Evolutionary conservation across 2,797 vertebrate species (phyloP).

Genomic region (Syngnathus rostellatus): DNA sequence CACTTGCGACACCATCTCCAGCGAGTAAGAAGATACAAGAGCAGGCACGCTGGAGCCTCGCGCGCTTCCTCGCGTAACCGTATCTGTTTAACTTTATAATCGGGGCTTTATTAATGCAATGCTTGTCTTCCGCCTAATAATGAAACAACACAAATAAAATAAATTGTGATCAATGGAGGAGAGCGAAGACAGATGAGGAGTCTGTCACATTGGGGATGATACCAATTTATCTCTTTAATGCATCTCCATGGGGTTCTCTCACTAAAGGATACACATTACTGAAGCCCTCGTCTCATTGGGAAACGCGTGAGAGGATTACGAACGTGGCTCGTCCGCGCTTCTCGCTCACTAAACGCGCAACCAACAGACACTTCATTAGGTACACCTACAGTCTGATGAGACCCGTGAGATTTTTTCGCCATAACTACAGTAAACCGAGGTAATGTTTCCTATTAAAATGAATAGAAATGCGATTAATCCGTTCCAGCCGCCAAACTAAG

Average conservation of each 20-base stretch:
- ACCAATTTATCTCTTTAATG: constrained; percentile 84
- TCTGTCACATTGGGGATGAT: constrained; percentile 75
- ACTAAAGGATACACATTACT: constrained; percentile 78
- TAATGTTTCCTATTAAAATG: too few relatives aligned
- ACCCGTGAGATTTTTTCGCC: not conserved
- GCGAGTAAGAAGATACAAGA: constrained; percentile 58
- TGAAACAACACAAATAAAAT: constrained; percentile 79
- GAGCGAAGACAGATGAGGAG: constrained; percentile 77
- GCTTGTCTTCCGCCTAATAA: constrained; percentile 75
- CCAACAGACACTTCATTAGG: not conserved
- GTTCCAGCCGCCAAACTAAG: too few relatives aligned
- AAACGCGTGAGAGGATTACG: constrained; percentile 70
- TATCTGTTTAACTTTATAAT: constrained; percentile 73
- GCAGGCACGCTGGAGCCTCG: constrained; percentile 26
- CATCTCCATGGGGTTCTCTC: constrained; percentile 76
- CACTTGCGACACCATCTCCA: constrained; percentile 32
- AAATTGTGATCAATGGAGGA: constrained; percentile 79
- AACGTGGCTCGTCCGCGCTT: constrained; percentile 60
- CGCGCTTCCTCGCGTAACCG: constrained; percentile 58
- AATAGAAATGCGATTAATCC: too few relatives aligned
- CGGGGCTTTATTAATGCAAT: constrained; percentile 74
- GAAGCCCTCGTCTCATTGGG: constrained; percentile 66
- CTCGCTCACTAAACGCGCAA: constrained; percentile 20
- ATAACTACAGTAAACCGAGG: not conserved
- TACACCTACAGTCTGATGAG: not conserved